Percentiles rank a stretch among this genome's conserved stretches.
These are phyloP conservation scores for Villa cingulata DNA, from an alignment of 2,888 invertebrate genomes.

Conservation along the genomic window DNA sequence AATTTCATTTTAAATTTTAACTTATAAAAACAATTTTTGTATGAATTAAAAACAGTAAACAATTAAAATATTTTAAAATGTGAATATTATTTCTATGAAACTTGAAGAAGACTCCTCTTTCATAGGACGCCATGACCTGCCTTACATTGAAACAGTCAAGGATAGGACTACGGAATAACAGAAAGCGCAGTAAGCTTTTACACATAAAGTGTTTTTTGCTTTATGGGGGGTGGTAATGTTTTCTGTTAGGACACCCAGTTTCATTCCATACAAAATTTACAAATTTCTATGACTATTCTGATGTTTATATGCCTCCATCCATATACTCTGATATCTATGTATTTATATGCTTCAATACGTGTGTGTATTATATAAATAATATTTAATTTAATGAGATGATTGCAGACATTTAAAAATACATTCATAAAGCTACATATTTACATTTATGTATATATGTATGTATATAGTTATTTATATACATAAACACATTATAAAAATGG, in stretches of 20 bases:
- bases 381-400: too few relatives aligned
- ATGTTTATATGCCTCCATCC: too few relatives aligned
- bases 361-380: neutral
- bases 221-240: neutral
- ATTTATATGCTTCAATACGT: too few relatives aligned
- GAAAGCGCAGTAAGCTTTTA: slow-evolving; percentile 13
- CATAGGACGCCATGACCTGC: slow-evolving; percentile 34
- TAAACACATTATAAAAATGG: too few relatives aligned
- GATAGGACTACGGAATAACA: slow-evolving; percentile 32
- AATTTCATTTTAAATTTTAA: too few relatives aligned
- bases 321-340: too few relatives aligned
- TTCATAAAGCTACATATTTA: too few relatives aligned
- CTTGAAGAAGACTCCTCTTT: neutral
- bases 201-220: slow-evolving; percentile 1
- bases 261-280: too few relatives aligned
- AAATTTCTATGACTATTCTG: too few relatives aligned
- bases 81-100: neutral
- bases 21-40: too few relatives aligned
- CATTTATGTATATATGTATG: neutral
- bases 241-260: neutral
- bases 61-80: neutral
- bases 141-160: slow-evolving; percentile 37
- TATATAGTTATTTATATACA: neutral
- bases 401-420: neutral
- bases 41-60: neutral